A percentile compares a stretch with the other conserved stretches of the same genome.
Conservation (phyloP, 2,888 invertebrate genomes). For the Apoderus coryli region DNA sequence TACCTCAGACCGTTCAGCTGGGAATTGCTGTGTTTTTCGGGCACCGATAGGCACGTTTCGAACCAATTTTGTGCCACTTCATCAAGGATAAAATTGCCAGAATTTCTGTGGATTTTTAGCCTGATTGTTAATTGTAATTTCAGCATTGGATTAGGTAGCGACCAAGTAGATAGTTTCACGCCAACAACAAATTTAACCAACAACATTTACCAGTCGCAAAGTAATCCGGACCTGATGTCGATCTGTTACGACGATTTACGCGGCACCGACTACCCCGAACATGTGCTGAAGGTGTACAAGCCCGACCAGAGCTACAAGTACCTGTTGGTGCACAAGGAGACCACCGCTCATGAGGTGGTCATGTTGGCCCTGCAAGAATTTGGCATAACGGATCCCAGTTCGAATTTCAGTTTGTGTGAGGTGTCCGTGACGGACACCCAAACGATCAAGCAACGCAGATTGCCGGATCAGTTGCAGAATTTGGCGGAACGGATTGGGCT, state of each 20-base stretch:
- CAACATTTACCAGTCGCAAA: constrained; percentile 71
- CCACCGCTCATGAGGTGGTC: constrained; percentile 81
- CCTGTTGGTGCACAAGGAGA: constrained; percentile 87
- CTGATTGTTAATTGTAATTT: no score
- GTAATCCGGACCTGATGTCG: constrained; percentile 77
- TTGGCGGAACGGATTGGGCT: constrained; percentile 88
- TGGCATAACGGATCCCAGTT: constrained; percentile 87
- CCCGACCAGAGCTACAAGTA: constrained; percentile 97
- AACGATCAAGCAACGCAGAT: constrained; percentile 86
- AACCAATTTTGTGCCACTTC: no score
- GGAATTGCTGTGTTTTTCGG: no score
- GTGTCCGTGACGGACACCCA: constrained; percentile 92
- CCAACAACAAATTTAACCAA: constrained; percentile 39
- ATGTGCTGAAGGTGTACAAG: constrained; percentile 88
- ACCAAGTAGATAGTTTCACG: constrained; percentile 47
- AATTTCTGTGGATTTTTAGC: no score
- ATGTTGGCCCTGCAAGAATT: constrained; percentile 95
- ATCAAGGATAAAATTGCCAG: no score
- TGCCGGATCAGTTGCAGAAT: constrained; percentile 91
- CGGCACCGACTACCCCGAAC: constrained; percentile 81
- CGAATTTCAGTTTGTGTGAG: constrained; percentile 81
- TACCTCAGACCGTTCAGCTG: no score
- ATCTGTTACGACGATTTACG: constrained; percentile 69
- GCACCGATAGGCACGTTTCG: no score
- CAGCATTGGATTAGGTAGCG: constrained; percentile 38